Evolutionary conservation across 2,113 vertebrate species (phyloP).

Genomic region (Montifringilla adamsi): DNA sequence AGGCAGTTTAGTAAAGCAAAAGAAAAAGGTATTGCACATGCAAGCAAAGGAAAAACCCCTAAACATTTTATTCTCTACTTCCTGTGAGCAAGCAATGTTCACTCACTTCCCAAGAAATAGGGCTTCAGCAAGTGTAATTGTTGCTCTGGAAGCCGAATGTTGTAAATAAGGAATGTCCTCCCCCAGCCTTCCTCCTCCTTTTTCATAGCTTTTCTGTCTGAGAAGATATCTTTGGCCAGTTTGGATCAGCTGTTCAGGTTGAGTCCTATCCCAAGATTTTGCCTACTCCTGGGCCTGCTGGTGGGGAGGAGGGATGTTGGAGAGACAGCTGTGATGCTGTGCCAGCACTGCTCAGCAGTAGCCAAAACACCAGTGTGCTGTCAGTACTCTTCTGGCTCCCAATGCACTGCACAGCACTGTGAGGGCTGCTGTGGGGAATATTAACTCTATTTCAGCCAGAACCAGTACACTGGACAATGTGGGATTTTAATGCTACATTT

Average conservation of each 20-base stretch:
- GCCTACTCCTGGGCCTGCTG: too few relatives aligned
- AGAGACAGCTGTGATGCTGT: not conserved
- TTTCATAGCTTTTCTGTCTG: not conserved
- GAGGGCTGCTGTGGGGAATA: not conserved
- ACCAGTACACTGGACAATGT: not conserved
- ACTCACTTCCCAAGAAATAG: not conserved
- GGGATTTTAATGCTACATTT: not conserved
- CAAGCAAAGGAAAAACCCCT: not conserved
- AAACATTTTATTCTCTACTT: not conserved
- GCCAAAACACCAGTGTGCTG: accelerated
- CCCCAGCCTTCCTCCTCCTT: not conserved
- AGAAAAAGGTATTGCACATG: accelerated
- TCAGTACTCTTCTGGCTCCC: not conserved
- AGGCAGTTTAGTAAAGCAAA: not conserved
- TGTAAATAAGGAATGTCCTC: not conserved
- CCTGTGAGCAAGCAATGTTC: not conserved
- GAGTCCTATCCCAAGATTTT: not conserved
- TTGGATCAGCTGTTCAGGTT: not conserved
- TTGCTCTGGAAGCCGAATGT: not conserved
- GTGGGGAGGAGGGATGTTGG: not conserved
- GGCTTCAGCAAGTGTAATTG: not conserved
- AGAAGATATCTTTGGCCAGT: not conserved
- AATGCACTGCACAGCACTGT: not conserved
- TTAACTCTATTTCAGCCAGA: not conserved
- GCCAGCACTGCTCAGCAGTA: accelerated